Base-by-base conservation (phyloP, 2,797 vertebrate species). In the Sarcoramphus papa region DNA sequence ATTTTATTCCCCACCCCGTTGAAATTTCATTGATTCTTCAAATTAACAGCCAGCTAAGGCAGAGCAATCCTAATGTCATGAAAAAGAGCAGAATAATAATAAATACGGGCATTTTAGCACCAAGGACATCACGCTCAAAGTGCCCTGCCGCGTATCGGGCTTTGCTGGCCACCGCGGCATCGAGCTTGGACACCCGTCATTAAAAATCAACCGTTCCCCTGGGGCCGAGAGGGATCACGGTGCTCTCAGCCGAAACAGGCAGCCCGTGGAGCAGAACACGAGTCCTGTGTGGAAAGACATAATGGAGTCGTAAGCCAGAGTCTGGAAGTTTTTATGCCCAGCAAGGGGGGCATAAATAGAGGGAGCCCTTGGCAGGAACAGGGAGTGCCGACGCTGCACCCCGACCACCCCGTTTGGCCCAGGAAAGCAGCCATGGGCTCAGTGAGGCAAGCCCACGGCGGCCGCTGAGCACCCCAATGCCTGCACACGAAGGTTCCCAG, bases 121-220 rank as follows among this genome's bases (percentile, higher is more conserved):
- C 40, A 54, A 23, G 21, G n/a, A 57, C 1, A 3, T 9, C 37
- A 45, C 1, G 6, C 37, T 69, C 0, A 0, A 64, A 23, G 51
- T 8, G 3, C 10, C 21, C 51, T 40, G 28, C 14, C 2, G 1
- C 1, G 0, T 45, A 64, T 1, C 2, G 2, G 37, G 45, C 22
- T 73, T 82, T 59, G 48, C 25, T 22, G 54, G 48, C 6, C 31
- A 43, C 30, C 0, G 0, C 5, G 1, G 40, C 57, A 28, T n/a
- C 0, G 0, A 69, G 69, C 31, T 27, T 12, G 22, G 67, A 43
- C 14, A 48, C 13, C 3, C 4, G 3, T 15, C 24, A 31, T 28
- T 51, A 67, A 43, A 85, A 63, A 40, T 15, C 47, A 65, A 23
- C n/a, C 0, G 0, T 4, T 63, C 7, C 50, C 14, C n/a, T 1